phyloP scores from a whole-genome alignment of 2,113 vertebrate species.

The Peucedramus taeniatus region DNA sequence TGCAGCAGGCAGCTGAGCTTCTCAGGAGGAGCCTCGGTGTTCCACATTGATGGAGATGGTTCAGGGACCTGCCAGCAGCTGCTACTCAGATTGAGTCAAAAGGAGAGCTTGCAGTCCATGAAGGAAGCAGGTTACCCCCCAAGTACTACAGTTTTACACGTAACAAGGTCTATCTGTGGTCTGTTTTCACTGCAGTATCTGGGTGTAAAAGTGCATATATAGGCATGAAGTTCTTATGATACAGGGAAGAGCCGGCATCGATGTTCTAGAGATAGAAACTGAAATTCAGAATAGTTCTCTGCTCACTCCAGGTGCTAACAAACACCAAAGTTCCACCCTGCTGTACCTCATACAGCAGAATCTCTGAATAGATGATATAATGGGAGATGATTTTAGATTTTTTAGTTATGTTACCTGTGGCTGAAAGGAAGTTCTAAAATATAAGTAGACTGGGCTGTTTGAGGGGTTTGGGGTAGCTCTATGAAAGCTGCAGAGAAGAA shows the following conservation, averaged over 20 bases:
- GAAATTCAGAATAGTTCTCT: neutral
- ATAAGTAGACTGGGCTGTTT: neutral
- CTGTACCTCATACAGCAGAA: neutral
- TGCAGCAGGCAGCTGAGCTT: neutral
- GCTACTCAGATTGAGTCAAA: neutral
- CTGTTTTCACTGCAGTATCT: neutral
- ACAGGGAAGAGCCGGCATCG: neutral
- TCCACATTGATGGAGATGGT: neutral
- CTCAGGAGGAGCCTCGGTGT: neutral
- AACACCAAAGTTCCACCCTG: neutral
- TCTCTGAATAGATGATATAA: neutral
- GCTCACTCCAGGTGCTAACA: neutral
- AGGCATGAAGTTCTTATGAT: neutral
- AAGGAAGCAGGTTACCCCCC: neutral
- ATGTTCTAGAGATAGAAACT: neutral
- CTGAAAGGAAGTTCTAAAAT: neutral
- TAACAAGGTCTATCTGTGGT: neutral
- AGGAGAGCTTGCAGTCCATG: neutral
- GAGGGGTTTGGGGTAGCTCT: neutral
- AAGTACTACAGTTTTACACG: accelerated
- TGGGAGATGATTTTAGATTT: neutral
- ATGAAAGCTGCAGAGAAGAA: neutral
- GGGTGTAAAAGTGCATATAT: neutral
- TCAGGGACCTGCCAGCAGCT: neutral
- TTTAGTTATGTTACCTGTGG: neutral